Evolutionary conservation across 1,140 invertebrate species (phyloP).

Genomic region (Neodiprion lecontei): DNA sequence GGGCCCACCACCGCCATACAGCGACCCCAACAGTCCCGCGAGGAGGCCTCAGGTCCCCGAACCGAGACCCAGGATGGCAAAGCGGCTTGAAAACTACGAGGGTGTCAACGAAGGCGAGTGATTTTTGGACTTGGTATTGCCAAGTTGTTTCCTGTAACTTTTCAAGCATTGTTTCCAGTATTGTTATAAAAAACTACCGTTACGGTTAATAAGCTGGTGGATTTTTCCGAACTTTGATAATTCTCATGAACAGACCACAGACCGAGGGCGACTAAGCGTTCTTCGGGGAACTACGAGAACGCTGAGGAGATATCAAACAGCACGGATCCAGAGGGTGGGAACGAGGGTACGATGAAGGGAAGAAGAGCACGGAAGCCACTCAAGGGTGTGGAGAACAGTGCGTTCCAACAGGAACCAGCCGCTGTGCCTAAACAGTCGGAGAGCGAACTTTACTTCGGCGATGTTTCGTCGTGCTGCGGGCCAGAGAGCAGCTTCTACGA

Average conservation of each 20-base stretch:
- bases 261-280: conserved; percentile 44
- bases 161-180: too few species aligned
- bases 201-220: too few species aligned
- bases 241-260: conserved; percentile 39
- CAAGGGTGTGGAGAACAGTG: conserved; percentile 70
- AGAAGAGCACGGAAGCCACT: conserved; percentile 48
- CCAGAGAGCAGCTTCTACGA: conserved; percentile 58
- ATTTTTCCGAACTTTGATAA: neutral
- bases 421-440: conserved; percentile 58
- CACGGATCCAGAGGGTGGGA: conserved; percentile 49
- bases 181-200: too few species aligned
- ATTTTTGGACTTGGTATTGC: neutral
- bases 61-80: conserved; percentile 46
- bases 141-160: neutral
- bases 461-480: conserved; percentile 82
- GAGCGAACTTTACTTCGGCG: conserved; percentile 85
- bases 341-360: conserved; percentile 49
- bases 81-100: conserved; percentile 54
- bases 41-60: conserved; percentile 53
- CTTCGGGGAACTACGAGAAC: conserved; percentile 57
- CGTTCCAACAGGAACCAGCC: conserved; percentile 62
- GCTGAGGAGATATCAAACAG: conserved; percentile 53
- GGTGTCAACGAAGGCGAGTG: conserved; percentile 45
- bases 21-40: conserved; percentile 73
- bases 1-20: conserved; percentile 79